A percentile compares a stretch with the other conserved stretches of the same genome.
phyloP scores from a whole-genome alignment of 2,797 vertebrate genomes.

The Ara ararauna region DNA sequence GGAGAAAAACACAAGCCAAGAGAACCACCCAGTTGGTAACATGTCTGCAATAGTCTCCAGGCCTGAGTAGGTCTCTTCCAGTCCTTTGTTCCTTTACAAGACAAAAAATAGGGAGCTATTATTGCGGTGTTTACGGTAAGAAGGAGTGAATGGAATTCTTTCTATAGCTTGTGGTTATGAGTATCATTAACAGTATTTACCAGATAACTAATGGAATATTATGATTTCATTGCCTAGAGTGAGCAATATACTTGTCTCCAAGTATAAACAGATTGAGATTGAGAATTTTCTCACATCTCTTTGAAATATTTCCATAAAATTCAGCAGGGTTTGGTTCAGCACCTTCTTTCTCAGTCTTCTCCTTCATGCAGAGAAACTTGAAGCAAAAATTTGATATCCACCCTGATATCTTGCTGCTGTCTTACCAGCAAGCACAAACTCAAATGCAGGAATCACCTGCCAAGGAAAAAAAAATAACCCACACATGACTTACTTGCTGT shows the following conservation, averaged over 20 bases:
- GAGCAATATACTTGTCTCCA: background rate
- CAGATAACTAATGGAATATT: background rate
- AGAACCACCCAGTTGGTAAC: background rate
- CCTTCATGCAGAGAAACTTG: background rate
- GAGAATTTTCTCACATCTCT: background rate
- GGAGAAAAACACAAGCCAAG: background rate
- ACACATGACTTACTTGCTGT: fast-evolving
- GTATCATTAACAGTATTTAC: background rate
- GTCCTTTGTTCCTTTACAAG: background rate
- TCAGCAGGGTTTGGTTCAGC: background rate
- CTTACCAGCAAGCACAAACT: background rate
- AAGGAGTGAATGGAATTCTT: background rate
- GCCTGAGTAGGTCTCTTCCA: background rate
- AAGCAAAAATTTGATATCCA: background rate
- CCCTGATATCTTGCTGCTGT: background rate
- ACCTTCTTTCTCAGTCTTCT: background rate
- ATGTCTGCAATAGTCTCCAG: background rate
- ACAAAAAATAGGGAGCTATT: background rate
- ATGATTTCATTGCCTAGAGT: background rate
- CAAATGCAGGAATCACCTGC: background rate
- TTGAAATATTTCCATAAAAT: background rate
- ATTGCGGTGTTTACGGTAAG: background rate
- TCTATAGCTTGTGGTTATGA: background rate
- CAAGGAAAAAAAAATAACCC: background rate
- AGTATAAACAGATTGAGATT: background rate